These are phyloP conservation scores for Campoletis sonorensis DNA, from an alignment of 1,140 invertebrate species.

Conservation along the genomic window DNA sequence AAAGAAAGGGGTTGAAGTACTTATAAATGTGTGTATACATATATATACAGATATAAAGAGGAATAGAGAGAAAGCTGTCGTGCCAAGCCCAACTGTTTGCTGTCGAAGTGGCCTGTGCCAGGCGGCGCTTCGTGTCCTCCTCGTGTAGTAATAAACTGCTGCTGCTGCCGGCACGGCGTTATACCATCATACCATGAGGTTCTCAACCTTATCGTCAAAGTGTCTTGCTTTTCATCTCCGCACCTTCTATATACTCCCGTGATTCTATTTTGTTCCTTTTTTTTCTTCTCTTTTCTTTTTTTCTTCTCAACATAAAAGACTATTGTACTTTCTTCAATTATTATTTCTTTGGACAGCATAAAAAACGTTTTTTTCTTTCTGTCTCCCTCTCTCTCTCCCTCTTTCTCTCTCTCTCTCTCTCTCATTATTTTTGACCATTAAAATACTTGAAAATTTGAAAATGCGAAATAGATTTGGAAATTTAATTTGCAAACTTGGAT, in stretches of 20 bases:
- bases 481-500: too few species aligned
- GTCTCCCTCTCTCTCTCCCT: too few species aligned
- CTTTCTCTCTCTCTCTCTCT: too few species aligned
- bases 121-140: slow-evolving; percentile 63
- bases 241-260: background rate
- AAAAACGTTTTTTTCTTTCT: slow-evolving; percentile 7
- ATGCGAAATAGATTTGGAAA: too few species aligned
- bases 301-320: background rate
- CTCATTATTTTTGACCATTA: too few species aligned
- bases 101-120: slow-evolving; percentile 69
- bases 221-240: background rate
- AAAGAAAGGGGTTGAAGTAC: slow-evolving; percentile 2
- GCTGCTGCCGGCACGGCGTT: slow-evolving; percentile 58
- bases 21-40: background rate
- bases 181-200: slow-evolving; percentile 51
- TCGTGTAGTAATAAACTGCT: slow-evolving; percentile 65
- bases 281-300: too few species aligned
- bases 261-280: background rate
- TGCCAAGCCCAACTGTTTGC: slow-evolving; percentile 69
- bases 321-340: too few species aligned
- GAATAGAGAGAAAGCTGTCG: slow-evolving; percentile 58
- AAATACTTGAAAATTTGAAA: too few species aligned
- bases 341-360: too few species aligned
- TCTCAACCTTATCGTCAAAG: slow-evolving; percentile 63
- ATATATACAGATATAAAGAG: background rate